A percentile compares a stretch with the other conserved stretches of the same genome.
These are phyloP conservation scores for Serripes groenlandicus DNA, from an alignment of 2,888 invertebrate species.

Conservation along the genomic window DNA sequence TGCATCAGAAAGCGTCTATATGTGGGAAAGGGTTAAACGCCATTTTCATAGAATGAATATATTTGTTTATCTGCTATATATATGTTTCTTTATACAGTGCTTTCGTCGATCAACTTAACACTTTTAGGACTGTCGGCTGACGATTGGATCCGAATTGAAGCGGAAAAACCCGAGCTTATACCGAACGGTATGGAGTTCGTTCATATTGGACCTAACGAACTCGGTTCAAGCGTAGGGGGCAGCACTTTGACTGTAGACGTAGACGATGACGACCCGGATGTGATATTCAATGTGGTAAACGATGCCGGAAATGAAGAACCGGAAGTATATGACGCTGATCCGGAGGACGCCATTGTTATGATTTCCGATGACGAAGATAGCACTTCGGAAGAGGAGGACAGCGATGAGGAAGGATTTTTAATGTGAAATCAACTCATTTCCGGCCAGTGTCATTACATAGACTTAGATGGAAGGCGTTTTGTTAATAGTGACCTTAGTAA, in stretches of 20 bases:
- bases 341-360: conserved; percentile 7
- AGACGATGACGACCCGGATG: conserved; percentile 31
- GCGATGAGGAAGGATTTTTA: conserved; percentile 5
- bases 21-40: too few species aligned
- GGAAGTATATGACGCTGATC: conserved; percentile 13
- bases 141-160: conserved; percentile 57
- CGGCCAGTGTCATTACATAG: too few species aligned
- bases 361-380: conserved; percentile 25
- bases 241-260: conserved; percentile 37
- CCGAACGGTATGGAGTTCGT: conserved; percentile 41
- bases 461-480: too few species aligned
- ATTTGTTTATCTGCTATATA: too few species aligned
- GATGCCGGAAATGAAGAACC: conserved; percentile 2
- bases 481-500: too few species aligned
- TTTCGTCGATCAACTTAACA: conserved; percentile 53
- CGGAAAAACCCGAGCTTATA: conserved; percentile 36
- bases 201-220: conserved; percentile 61
- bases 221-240: conserved; percentile 48
- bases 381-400: background rate
- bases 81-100: conserved; percentile 26
- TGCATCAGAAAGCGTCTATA: too few species aligned
- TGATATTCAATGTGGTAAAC: conserved; percentile 7
- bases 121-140: conserved; percentile 46
- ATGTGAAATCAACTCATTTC: conserved; percentile 20
- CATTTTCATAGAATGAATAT: too few species aligned